Base-by-base conservation (phyloP, 2,113 vertebrate species). In the Lampris incognitus region DNA sequence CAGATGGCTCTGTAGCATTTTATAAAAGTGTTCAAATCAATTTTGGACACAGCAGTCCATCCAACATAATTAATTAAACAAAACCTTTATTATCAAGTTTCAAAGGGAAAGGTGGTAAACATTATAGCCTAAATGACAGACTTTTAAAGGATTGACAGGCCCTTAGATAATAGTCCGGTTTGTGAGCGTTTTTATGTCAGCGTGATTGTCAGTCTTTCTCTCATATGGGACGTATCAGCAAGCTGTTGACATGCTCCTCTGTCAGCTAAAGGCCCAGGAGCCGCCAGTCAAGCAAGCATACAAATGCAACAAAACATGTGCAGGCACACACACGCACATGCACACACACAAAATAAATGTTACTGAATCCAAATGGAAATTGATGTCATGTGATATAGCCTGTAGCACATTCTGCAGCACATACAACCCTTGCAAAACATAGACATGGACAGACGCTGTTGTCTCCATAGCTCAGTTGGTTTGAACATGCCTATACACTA, bases 201-300 rank as follows among this genome's bases (percentile, higher is more conserved):
- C 72, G 70, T 80, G 84, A 48, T 83, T 84, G 68, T 82, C 24
- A 61, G 86, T 76, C 69, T 58, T 74, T 74, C 73, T 72, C 75
- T 83, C 83, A 76, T 86, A 49, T 51, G 90, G 89, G 87, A 83
- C 41, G 40, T 40, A 69, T 89, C 91, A 85, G 82, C 86, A 85
- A 75, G 80, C 1, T 36, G 68, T 74, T 91, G 87, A 84, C 90
- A 85, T 74, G 48, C 79, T 48, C 42, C 24, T 38, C 88, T 88
- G 86, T 83, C 84, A 88, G 74, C 84, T 81, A 61, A 38, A 74
- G 82, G 77, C 85, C 78, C 80, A 11, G 13, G 82, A 82, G 87
- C 69, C 49, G 50, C 80, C 78, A 76, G 78, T 83, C 78, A 81
- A 6, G 79, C 55, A 41, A 56, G 38, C 62, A 38, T 49, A 46